A percentile compares a stretch with the other conserved stretches of the same genome.
phyloP scores from a whole-genome alignment of 2,888 invertebrate genomes.

The Aquatica leii region DNA sequence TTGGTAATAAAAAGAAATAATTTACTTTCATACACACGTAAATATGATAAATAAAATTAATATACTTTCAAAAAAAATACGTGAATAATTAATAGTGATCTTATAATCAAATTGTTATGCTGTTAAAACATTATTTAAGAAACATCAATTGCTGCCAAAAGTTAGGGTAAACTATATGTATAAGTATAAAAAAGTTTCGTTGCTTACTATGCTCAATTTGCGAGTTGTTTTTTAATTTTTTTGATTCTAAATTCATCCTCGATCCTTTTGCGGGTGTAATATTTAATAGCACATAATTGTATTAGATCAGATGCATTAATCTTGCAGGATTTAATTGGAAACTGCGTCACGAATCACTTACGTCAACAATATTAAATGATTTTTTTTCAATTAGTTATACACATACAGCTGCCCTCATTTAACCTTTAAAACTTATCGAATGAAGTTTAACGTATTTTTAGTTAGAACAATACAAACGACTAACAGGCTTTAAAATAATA shows the following conservation, averaged over 20 bases:
- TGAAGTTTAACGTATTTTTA: background rate
- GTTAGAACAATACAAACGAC: no score
- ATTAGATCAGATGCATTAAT: slow-evolving; percentile 2
- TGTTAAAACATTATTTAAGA: no score
- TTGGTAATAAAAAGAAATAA: no score
- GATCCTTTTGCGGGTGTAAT: background rate
- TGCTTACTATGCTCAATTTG: slow-evolving; percentile 4
- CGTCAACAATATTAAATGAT: slow-evolving; percentile 23
- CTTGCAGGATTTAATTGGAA: slow-evolving; percentile 26
- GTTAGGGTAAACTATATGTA: no score
- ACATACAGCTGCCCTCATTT: slow-evolving; percentile 12
- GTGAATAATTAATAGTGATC: no score
- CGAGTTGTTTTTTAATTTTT: slow-evolving; percentile 1
- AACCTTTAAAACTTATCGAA: slow-evolving; percentile 10
- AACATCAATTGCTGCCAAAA: no score
- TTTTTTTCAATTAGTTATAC: slow-evolving; percentile 18
- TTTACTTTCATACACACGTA: no score
- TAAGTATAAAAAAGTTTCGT: no score
- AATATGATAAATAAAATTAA: no score
- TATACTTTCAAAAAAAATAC: no score
- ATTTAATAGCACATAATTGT: slow-evolving; percentile 1
- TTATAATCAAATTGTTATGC: no score
- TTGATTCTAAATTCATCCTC: background rate
- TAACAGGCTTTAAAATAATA: no score
- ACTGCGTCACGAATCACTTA: slow-evolving; percentile 24